These are phyloP conservation scores for Trichomycterus rosablanca DNA, from an alignment of 2,113 vertebrate genomes.

Conservation along the genomic window DNA sequence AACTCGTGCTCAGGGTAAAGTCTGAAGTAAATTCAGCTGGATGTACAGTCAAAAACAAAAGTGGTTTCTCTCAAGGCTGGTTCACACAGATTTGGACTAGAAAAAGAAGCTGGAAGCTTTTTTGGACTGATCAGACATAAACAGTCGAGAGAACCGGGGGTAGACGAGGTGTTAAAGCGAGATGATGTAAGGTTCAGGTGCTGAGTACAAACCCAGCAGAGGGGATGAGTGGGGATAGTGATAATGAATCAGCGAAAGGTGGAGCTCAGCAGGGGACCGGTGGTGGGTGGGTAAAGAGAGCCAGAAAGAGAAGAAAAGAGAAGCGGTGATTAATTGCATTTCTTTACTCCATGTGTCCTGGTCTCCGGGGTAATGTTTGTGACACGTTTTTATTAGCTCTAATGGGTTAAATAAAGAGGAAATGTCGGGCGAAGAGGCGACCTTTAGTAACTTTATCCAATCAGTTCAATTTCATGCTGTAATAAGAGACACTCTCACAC, in stretches of 20 bases:
- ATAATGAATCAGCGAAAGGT: conserved; percentile 33
- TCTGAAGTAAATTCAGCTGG: too few species aligned
- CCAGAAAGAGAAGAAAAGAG: conserved; percentile 2
- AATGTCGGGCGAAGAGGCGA: conserved; percentile 10
- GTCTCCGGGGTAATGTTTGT: conserved; percentile 23
- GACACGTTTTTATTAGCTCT: conserved; percentile 33
- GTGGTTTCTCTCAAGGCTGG: not conserved
- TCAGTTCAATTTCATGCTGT: not conserved
- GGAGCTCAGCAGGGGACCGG: conserved; percentile 17
- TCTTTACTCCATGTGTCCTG: conserved; percentile 5
- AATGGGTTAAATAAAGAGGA: conserved; percentile 24
- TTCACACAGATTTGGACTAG: not conserved
- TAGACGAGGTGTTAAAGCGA: conserved; percentile 1
- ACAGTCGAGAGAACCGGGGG: not conserved
- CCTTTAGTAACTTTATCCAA: conserved; percentile 16
- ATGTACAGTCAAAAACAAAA: too few species aligned
- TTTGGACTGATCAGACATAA: too few species aligned
- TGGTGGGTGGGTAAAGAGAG: not conserved
- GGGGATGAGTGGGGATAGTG: conserved; percentile 22
- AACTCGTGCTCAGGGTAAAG: too few species aligned
- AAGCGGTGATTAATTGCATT: conserved; percentile 8
- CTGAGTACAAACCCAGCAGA: conserved; percentile 21
- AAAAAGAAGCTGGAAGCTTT: too few species aligned
- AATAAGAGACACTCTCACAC: not conserved
- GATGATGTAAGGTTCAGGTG: conserved; percentile 28